A percentile compares a stretch with the other conserved stretches of the same genome.
phyloP scores from a whole-genome alignment of 2,888 invertebrate species.

The Chironomus tentans region DNA sequence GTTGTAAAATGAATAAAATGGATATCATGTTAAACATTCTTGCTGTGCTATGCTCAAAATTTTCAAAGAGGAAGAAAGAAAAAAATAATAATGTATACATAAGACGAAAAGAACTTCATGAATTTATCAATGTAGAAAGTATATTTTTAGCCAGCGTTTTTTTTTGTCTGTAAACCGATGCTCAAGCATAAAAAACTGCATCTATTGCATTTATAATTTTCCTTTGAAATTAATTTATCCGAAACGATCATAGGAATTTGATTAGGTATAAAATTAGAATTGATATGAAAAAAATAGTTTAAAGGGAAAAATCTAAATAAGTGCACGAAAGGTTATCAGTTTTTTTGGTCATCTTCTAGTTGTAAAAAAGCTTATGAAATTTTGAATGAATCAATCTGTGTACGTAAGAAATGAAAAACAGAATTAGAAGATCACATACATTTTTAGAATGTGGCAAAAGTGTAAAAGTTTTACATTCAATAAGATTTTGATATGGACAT shows the following conservation, averaged over 20 bases:
- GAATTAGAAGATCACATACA: background rate
- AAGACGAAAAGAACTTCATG: slow-evolving; percentile 14
- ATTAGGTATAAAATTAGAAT: background rate
- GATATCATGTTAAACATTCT: background rate
- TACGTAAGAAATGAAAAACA: background rate
- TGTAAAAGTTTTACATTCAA: background rate
- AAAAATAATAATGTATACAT: background rate
- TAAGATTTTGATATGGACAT: too few species aligned
- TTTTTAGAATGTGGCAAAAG: background rate
- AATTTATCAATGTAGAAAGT: slow-evolving; percentile 19
- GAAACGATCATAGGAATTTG: too few species aligned
- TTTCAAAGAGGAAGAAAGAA: background rate
- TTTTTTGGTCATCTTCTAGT: background rate
- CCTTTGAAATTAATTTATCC: background rate
- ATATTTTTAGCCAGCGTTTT: slow-evolving; percentile 11
- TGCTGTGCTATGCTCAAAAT: background rate
- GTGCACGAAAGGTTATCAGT: background rate
- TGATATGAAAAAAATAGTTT: background rate
- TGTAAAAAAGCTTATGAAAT: background rate
- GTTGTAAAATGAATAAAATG: background rate
- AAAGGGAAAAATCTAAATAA: background rate
- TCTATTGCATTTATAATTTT: background rate
- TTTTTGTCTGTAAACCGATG: slow-evolving; percentile 2
- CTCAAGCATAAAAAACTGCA: background rate
- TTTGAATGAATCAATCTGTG: background rate